Evolutionary conservation across 2,888 invertebrate genomes (phyloP).

Genomic region (Byasa hedistus): DNA sequence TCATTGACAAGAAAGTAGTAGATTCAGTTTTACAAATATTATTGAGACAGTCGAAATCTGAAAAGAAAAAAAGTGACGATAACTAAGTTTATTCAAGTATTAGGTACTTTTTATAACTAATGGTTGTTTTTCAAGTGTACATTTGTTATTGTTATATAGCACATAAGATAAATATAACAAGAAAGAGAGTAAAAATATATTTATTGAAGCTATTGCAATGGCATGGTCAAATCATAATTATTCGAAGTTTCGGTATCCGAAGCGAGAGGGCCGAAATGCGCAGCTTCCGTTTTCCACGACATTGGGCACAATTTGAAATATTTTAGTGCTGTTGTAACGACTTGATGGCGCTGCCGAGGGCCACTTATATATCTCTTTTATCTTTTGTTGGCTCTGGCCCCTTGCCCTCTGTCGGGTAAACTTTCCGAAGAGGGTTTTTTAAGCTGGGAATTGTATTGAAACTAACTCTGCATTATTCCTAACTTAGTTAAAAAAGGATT

Average conservation of each 20-base stretch:
- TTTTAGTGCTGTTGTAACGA: conserved; percentile 79
- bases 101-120: no score
- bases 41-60: no score
- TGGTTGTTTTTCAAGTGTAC: no score
- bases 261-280: conserved; percentile 53
- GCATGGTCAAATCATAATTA: conserved; percentile 38
- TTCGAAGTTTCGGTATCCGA: conserved; percentile 34
- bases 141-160: conserved; percentile 28
- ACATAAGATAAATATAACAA: conserved; percentile 22
- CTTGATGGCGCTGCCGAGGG: conserved; percentile 78
- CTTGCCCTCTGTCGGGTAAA: conserved; percentile 64
- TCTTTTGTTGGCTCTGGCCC: conserved; percentile 73
- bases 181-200: conserved; percentile 4
- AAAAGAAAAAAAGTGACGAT: no score
- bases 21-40: no score
- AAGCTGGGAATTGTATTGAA: conserved; percentile 44
- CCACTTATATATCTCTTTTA: conserved; percentile 80
- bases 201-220: conserved; percentile 13
- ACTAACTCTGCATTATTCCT: conserved; percentile 35
- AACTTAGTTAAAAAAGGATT: not conserved
- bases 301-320: conserved; percentile 81
- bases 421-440: conserved; percentile 62
- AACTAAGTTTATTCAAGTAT: no score
- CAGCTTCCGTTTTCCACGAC: conserved; percentile 79
- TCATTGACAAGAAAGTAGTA: no score